Evolutionary conservation across 2,113 vertebrate genomes (phyloP).

Genomic region (Synchiropus splendidus): DNA sequence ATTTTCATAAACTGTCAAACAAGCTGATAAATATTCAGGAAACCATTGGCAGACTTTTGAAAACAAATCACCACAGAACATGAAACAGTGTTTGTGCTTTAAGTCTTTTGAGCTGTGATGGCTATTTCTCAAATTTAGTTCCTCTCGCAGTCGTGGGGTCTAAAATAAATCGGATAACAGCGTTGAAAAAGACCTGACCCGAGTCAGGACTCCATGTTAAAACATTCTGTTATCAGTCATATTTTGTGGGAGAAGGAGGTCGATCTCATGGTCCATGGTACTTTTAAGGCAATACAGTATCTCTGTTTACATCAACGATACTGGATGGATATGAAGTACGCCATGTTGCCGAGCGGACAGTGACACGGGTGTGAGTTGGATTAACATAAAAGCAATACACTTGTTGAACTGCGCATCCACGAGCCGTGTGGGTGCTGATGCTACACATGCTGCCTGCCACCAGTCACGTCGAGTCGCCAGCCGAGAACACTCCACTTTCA

Average conservation of each 20-base stretch:
- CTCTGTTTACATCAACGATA: conserved; percentile 36
- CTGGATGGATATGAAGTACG: conserved; percentile 32
- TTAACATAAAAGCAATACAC: conserved; percentile 13
- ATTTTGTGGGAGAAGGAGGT: conserved; percentile 12
- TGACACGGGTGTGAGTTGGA: conserved; percentile 8
- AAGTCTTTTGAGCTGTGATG: conserved; percentile 57
- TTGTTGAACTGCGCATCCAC: conserved; percentile 1
- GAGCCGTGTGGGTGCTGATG: no score
- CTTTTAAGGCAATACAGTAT: conserved; percentile 62
- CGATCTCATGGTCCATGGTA: conserved; percentile 38
- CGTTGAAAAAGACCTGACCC: no score
- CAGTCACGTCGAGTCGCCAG: no score
- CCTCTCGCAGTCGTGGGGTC: no score
- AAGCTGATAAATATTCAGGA: conserved; percentile 49
- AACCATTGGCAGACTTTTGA: no score
- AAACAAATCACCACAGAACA: conserved; percentile 47
- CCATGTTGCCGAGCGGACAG: conserved; percentile 9
- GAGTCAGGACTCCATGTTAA: no score
- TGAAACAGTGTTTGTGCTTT: conserved; percentile 63
- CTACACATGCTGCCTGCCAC: no score
- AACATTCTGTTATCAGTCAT: background rate
- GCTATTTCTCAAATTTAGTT: conserved; percentile 45
- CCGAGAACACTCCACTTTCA: no score
- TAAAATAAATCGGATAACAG: no score
- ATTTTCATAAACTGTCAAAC: conserved; percentile 55